phyloP scores from a whole-genome alignment of 2,888 invertebrate genomes.

The Chloroclysta siterata region DNA sequence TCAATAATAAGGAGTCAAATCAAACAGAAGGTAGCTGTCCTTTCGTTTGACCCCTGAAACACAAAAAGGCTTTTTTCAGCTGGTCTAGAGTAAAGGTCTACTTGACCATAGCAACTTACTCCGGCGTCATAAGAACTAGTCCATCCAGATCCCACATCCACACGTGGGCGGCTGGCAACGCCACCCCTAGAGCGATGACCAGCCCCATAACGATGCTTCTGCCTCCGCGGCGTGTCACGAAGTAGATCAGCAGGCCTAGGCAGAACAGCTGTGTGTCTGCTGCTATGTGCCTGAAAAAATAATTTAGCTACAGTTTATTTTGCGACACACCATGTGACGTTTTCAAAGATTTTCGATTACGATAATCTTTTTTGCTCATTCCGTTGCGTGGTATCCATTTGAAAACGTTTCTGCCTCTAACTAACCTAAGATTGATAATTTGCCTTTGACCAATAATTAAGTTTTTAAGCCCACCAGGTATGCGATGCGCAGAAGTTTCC shows the following conservation, averaged over 20 bases:
- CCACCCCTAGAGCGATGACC: slow-evolving; percentile 27
- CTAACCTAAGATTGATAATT: no score
- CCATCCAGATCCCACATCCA: slow-evolving; percentile 48
- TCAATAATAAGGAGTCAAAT: neutral
- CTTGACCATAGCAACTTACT: slow-evolving; percentile 39
- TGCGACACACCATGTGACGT: neutral
- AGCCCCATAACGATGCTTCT: slow-evolving; percentile 13
- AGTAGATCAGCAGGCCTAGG: slow-evolving; percentile 46
- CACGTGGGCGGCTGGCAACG: slow-evolving; percentile 41
- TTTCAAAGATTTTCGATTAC: no score
- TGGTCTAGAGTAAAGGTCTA: no score
- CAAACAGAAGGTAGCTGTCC: no score
- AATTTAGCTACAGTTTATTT: neutral
- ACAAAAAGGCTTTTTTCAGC: no score
- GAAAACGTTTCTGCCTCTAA: no score
- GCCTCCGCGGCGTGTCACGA: slow-evolving; percentile 29
- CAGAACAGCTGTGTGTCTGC: slow-evolving; percentile 56
- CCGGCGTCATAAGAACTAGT: slow-evolving; percentile 45
- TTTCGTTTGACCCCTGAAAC: no score
- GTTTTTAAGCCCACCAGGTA: slow-evolving; percentile 38
- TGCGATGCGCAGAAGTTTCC: slow-evolving; percentile 44
- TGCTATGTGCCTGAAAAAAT: slow-evolving; percentile 52
- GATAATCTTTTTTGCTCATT: no score
- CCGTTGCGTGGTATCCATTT: no score
- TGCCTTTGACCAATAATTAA: neutral